Percentiles rank a stretch among this genome's conserved stretches.
phyloP scores from a whole-genome alignment of 92 coral and sea anemone genomes.

The Blastomussa wellsi region DNA sequence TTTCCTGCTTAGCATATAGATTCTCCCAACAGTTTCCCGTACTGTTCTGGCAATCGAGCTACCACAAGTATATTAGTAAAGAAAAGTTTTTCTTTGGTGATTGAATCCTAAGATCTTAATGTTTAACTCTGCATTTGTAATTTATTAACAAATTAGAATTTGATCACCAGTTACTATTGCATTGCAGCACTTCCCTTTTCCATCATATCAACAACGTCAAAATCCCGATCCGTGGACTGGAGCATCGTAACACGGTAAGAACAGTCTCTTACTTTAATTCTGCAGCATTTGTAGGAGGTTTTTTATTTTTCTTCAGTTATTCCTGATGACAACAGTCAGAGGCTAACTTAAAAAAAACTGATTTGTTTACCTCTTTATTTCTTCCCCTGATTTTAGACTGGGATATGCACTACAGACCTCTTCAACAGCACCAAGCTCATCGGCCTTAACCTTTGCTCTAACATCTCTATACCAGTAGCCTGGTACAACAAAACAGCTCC shows the following conservation, averaged over 20 bases:
- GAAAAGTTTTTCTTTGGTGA: neutral
- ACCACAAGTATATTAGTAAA: too few relatives aligned
- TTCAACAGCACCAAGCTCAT: constrained; percentile 52
- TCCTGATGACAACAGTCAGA: neutral
- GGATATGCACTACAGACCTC: constrained; percentile 59
- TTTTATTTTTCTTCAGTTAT: neutral
- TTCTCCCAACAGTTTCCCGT: neutral
- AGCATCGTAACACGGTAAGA: constrained; percentile 68
- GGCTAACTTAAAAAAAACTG: neutral
- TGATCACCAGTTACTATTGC: neutral
- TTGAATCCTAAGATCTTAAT: neutral
- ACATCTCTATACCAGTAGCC: constrained; percentile 67
- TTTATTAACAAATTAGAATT: neutral
- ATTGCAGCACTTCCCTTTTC: constrained; percentile 50
- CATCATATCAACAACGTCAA: constrained; percentile 36
- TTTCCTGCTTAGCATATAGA: neutral
- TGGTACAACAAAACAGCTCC: constrained; percentile 68
- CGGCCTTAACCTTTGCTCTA: constrained; percentile 65
- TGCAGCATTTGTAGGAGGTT: neutral
- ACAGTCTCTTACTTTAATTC: neutral
- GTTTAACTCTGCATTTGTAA: neutral
- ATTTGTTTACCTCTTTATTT: neutral
- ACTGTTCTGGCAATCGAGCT: neutral
- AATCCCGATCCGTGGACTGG: constrained; percentile 55
- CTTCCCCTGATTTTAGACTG: constrained; percentile 41